These are phyloP conservation scores for Patiria pectinifera DNA, from an alignment of 53 echinoderm and acorn worm species.

Conservation along the genomic window DNA sequence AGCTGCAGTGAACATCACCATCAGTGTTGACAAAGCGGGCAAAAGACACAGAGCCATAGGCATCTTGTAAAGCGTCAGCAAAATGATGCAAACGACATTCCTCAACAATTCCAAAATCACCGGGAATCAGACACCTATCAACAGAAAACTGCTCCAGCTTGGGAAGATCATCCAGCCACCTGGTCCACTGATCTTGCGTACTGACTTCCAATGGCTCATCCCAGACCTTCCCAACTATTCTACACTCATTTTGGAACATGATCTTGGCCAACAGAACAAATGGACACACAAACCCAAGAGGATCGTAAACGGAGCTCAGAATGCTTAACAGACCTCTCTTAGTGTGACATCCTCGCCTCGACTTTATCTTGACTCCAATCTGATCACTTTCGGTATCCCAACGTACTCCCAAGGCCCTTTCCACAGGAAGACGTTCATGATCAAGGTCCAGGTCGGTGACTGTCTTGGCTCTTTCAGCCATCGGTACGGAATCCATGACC, in stretches of 20 bases:
- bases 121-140: constrained; percentile 40
- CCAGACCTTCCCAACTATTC: constrained; percentile 34
- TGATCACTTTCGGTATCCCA: constrained; percentile 29
- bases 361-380: constrained; percentile 41
- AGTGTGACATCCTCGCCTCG: constrained; percentile 9
- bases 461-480: constrained; percentile 35
- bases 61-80: constrained; percentile 60
- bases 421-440: constrained; percentile 57
- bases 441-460: constrained; percentile 54
- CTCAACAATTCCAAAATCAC: constrained; percentile 5
- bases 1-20: constrained; percentile 30
- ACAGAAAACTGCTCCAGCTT: constrained; percentile 35
- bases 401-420: constrained; percentile 61
- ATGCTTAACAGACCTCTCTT: constrained; percentile 62
- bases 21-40: constrained; percentile 1
- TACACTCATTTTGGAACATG: constrained; percentile 59
- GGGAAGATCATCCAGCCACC: constrained; percentile 41
- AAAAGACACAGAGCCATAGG: constrained; percentile 66
- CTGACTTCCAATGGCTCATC: constrained; percentile 32
- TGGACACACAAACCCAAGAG: constrained; percentile 55
- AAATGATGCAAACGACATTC: constrained; percentile 56
- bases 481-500: constrained; percentile 45
- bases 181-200: constrained; percentile 2
- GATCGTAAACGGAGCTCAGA: constrained; percentile 65
- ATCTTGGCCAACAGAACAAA: constrained; percentile 52